phyloP scores from a whole-genome alignment of 2,113 vertebrate genomes.

The Grammomys surdaster region DNA sequence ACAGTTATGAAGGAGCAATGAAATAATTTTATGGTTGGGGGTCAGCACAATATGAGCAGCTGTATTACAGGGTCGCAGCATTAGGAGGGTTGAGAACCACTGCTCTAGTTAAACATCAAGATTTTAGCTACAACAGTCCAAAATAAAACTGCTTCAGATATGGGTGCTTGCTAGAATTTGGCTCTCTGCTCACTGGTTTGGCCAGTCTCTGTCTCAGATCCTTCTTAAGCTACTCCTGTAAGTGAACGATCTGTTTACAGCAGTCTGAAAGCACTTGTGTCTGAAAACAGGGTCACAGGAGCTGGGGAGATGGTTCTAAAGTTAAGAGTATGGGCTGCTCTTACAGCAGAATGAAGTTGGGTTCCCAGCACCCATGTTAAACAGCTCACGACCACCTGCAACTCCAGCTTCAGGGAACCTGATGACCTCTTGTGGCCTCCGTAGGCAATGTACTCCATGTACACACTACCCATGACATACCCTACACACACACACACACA shows the following conservation, averaged over 20 bases:
- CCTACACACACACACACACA: neutral
- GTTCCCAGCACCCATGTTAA: neutral
- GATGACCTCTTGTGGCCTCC: neutral
- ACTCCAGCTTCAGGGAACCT: neutral
- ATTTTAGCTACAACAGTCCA: neutral
- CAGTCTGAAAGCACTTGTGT: neutral
- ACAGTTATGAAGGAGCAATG: neutral
- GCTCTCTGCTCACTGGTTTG: neutral
- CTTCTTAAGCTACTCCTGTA: neutral
- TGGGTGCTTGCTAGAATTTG: rapidly evolving
- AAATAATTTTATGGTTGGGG: neutral
- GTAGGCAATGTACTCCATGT: neutral
- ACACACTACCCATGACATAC: neutral
- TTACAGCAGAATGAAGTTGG: neutral
- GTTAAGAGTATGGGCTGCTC: neutral
- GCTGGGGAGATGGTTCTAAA: neutral
- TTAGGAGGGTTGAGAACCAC: neutral
- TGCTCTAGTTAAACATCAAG: neutral
- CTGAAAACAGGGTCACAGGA: neutral
- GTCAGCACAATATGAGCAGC: neutral
- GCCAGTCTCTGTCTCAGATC: neutral
- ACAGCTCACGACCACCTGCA: neutral
- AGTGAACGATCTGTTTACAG: neutral
- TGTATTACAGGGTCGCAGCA: neutral
- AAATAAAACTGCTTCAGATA: neutral